These are phyloP conservation scores for Myrmophylax atrothorax DNA, from an alignment of 2,113 vertebrate species.

Conservation along the genomic window DNA sequence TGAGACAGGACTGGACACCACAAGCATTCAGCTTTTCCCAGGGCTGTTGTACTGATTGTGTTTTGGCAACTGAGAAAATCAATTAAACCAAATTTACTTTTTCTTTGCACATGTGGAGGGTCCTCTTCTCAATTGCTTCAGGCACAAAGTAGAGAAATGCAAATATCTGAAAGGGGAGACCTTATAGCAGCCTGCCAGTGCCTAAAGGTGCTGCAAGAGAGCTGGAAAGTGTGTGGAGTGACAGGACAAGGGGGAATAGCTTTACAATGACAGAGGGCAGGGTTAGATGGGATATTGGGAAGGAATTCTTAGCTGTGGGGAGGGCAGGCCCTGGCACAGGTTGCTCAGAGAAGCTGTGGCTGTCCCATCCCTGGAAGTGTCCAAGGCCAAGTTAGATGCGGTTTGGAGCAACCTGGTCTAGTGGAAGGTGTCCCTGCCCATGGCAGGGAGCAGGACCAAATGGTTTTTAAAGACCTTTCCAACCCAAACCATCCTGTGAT, in stretches of 20 bases:
- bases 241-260: neutral
- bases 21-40: neutral
- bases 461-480: neutral
- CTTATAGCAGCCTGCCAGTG: neutral
- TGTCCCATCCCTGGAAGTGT: neutral
- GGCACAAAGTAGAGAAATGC: neutral
- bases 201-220: neutral
- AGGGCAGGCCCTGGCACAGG: neutral
- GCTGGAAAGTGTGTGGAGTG: neutral
- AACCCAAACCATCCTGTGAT: too few species aligned
- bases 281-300: too few species aligned
- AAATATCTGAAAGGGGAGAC: neutral
- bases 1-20: neutral
- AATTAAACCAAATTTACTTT: neutral
- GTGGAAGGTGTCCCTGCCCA: neutral
- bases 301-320: neutral
- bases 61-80: neutral
- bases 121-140: neutral
- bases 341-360: neutral
- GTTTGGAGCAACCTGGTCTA: neutral
- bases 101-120: neutral
- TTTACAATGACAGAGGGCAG: neutral
- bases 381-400: fast-evolving
- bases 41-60: neutral
- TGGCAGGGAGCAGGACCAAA: neutral